Evolutionary conservation across 1,140 invertebrate species (phyloP).

Genomic region (Hermetia illucens): DNA sequence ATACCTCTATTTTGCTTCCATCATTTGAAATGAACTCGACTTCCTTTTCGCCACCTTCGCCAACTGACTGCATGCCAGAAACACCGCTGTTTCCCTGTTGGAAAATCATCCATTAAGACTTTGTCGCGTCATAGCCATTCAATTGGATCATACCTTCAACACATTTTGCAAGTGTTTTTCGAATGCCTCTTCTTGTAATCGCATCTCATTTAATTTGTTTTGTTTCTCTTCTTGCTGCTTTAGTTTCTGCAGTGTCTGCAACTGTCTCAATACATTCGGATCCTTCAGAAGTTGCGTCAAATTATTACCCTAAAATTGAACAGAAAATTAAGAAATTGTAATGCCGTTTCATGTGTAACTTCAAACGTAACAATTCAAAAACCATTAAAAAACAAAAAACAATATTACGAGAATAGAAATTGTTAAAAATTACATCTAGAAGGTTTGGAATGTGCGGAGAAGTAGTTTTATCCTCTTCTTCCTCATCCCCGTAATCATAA

Average conservation of each 20-base stretch:
- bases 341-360: slow-evolving; percentile 6
- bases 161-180: slow-evolving; percentile 54
- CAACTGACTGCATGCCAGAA: slow-evolving; percentile 31
- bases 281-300: slow-evolving; percentile 38
- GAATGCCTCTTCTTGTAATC: slow-evolving; percentile 63
- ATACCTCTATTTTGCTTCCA: slow-evolving; percentile 33
- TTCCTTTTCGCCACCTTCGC: slow-evolving; percentile 12
- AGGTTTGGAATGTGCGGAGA: slow-evolving; percentile 14
- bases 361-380: slow-evolving; percentile 1
- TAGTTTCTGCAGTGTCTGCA: slow-evolving; percentile 36
- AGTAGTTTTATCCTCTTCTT: slow-evolving; percentile 47
- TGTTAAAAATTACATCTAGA: slow-evolving; percentile 2
- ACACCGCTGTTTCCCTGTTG: too few relatives aligned
- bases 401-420: not conserved
- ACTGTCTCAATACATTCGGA: slow-evolving; percentile 51
- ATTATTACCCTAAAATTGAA: slow-evolving; percentile 21
- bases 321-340: slow-evolving; percentile 3
- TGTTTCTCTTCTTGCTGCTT: slow-evolving; percentile 52
- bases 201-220: slow-evolving; percentile 52
- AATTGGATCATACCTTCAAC: slow-evolving; percentile 16
- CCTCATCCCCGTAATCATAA: slow-evolving; percentile 73
- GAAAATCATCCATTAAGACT: too few relatives aligned
- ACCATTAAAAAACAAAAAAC: slow-evolving; percentile 1
- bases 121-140: too few relatives aligned
- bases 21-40: slow-evolving; percentile 36